Conservation (phyloP, 2,113 vertebrate genomes). For the Helogale parvula region DNA sequence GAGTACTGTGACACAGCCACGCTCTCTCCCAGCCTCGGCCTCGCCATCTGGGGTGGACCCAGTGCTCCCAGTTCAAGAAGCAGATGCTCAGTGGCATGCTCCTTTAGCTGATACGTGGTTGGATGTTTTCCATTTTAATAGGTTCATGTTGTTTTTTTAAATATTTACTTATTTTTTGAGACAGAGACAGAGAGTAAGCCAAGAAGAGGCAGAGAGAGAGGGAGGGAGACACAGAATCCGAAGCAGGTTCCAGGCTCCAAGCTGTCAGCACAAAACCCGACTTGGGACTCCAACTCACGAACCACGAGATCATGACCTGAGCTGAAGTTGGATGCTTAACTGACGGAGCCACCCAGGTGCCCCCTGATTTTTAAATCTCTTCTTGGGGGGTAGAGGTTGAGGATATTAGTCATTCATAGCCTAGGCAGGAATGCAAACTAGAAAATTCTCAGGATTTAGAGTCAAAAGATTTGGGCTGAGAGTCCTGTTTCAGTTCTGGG, state of each 20-base stretch:
- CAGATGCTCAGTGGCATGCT: rapidly evolving
- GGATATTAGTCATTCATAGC: background rate
- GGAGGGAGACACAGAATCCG: too few species aligned
- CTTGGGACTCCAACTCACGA: too few species aligned
- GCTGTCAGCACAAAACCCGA: too few species aligned
- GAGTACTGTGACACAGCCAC: background rate
- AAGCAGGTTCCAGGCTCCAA: too few species aligned
- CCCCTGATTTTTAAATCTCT: background rate
- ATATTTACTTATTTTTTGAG: too few species aligned
- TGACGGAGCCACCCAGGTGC: too few species aligned
- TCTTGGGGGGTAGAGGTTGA: background rate
- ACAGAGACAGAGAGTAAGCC: too few species aligned
- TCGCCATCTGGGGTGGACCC: background rate
- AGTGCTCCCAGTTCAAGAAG: rapidly evolving
- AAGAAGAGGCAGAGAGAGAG: too few species aligned
- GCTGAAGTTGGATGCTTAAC: too few species aligned
- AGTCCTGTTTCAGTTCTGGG: background rate
- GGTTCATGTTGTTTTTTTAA: background rate
- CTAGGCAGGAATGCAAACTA: background rate
- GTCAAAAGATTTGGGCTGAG: background rate
- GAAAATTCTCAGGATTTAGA: background rate
- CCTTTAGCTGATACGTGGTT: background rate
- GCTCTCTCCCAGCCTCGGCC: background rate
- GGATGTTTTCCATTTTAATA: background rate
- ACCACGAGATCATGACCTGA: too few species aligned